Evolutionary conservation across 2,113 vertebrate species (phyloP).

Genomic region (Cyanocitta stelleri): DNA sequence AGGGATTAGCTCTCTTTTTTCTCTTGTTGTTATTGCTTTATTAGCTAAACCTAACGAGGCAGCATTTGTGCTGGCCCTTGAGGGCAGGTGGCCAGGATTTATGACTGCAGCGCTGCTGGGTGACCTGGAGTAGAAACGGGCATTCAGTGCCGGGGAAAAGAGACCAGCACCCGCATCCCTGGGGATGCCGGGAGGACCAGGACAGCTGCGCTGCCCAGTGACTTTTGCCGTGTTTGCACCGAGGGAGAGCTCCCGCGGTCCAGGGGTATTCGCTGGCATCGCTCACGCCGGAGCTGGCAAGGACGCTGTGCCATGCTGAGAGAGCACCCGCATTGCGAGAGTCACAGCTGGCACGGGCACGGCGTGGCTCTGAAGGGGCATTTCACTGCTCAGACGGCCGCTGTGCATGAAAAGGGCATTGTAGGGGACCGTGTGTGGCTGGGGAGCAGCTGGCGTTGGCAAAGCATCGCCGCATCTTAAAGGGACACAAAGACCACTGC

Average conservation of each 20-base stretch:
- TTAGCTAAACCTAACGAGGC: constrained; percentile 47
- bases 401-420: constrained; percentile 59
- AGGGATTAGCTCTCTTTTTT: constrained; percentile 7
- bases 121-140: neutral
- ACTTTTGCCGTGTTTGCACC: neutral
- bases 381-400: constrained; percentile 33
- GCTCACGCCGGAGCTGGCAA: neutral
- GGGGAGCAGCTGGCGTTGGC: constrained; percentile 54
- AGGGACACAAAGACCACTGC: neutral
- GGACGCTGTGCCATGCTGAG: constrained; percentile 55
- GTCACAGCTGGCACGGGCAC: constrained; percentile 51
- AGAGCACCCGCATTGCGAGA: constrained; percentile 45
- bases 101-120: neutral
- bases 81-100: constrained; percentile 48
- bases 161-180: neutral
- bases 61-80: neutral
- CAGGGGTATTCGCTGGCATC: neutral
- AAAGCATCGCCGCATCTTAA: neutral
- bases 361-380: constrained; percentile 31
- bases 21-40: constrained; percentile 21
- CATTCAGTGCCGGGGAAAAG: neutral
- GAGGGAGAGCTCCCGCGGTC: neutral
- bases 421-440: constrained; percentile 41
- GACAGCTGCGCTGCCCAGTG: neutral
- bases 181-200: neutral